A percentile compares a stretch with the other conserved stretches of the same genome.
These are phyloP conservation scores for Archocentrus centrarchus DNA, from an alignment of 2,113 vertebrate species.

Conservation along the genomic window DNA sequence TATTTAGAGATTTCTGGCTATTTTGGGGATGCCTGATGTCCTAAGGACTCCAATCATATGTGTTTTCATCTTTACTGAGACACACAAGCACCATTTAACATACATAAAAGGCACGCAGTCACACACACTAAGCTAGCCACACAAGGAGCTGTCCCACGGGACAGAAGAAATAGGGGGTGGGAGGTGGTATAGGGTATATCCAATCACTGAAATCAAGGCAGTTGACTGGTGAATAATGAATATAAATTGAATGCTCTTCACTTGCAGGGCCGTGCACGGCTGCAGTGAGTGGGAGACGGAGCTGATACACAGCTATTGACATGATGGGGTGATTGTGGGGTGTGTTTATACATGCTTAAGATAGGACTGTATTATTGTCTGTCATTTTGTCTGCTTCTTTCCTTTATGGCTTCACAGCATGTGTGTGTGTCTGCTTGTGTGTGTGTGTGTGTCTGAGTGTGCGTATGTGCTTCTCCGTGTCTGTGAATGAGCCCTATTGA, in stretches of 20 bases:
- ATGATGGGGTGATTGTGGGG: conserved; percentile 56
- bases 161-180: conserved; percentile 30
- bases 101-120: conserved; percentile 46
- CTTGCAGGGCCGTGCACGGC: conserved; percentile 42
- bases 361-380: conserved; percentile 50
- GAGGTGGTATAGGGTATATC: conserved; percentile 69
- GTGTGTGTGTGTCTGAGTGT: not conserved
- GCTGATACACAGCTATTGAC: conserved; percentile 60
- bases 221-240: conserved; percentile 87
- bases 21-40: not conserved
- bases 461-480: conserved; percentile 23
- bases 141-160: conserved; percentile 60
- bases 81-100: conserved; percentile 58
- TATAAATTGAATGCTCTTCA: conserved; percentile 81
- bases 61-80: conserved; percentile 37
- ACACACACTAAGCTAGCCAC: conserved; percentile 18
- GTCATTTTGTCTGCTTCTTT: conserved; percentile 46
- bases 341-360: conserved; percentile 63
- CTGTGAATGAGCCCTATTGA: conserved; percentile 67
- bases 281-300: conserved; percentile 48
- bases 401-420: conserved; percentile 18
- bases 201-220: conserved; percentile 82
- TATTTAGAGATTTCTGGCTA: too few species aligned
- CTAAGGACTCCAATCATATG: conserved; percentile 6
- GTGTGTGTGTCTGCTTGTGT: not conserved